Evolutionary conservation across 2,888 invertebrate species (phyloP).

Genomic region (Seira ritae): DNA sequence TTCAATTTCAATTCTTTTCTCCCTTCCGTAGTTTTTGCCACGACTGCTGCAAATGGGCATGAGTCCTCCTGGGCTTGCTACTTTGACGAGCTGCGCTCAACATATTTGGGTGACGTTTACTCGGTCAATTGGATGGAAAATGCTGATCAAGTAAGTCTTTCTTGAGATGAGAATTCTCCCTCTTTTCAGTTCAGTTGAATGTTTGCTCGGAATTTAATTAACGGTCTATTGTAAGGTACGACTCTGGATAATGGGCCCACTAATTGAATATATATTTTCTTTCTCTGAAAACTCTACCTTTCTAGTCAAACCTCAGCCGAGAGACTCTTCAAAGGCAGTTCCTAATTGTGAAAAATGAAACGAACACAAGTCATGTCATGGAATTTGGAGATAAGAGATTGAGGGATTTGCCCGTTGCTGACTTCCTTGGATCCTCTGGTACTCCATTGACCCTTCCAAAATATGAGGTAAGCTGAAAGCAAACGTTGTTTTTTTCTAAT

Average conservation of each 20-base stretch:
- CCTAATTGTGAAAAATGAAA: conserved; percentile 78
- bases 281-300: background rate
- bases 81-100: conserved; percentile 77
- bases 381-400: conserved; percentile 78
- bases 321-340: conserved; percentile 79
- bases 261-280: conserved; percentile 41
- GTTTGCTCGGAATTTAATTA: conserved; percentile 36
- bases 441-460: conserved; percentile 50
- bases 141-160: conserved; percentile 77
- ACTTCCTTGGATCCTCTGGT: conserved; percentile 73
- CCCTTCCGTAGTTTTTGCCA: conserved; percentile 78
- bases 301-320: conserved; percentile 76
- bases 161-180: conserved; percentile 23
- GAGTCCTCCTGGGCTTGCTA: conserved; percentile 81
- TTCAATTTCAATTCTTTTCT: too few relatives aligned
- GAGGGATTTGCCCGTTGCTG: conserved; percentile 74
- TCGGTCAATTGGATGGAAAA: conserved; percentile 81
- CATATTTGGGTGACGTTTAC: conserved; percentile 80
- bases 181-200: background rate
- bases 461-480: conserved; percentile 65
- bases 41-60: conserved; percentile 79
- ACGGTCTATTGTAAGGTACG: conserved; percentile 22
- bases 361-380: conserved; percentile 79
- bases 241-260: background rate
- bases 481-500: too few relatives aligned